Conservation (phyloP, 2,113 vertebrate species). For the Lophura nycthemera region DNA sequence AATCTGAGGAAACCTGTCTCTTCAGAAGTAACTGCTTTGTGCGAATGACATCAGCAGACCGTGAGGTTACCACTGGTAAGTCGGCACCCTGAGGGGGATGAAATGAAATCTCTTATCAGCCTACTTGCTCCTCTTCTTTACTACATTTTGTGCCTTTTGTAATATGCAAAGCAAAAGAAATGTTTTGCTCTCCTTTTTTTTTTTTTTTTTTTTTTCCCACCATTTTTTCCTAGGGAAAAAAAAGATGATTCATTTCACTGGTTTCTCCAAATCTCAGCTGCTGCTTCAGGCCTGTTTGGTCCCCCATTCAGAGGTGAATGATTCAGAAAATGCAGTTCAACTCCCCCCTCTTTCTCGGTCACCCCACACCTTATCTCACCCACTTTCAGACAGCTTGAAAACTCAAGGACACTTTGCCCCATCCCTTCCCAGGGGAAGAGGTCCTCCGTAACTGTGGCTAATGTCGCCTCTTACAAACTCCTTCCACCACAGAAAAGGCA, state of each 20-base stretch:
- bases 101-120: constrained; percentile 57
- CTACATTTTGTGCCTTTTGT: constrained; percentile 31
- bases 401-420: neutral
- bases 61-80: constrained; percentile 56
- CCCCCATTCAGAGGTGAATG: neutral
- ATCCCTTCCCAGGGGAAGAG: neutral
- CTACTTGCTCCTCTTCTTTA: constrained; percentile 45
- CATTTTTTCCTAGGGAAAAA: neutral
- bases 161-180: constrained; percentile 63
- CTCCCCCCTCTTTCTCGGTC: neutral
- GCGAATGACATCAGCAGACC: constrained; percentile 61
- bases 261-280: constrained; percentile 18
- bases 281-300: constrained; percentile 2
- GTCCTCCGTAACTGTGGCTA: neutral
- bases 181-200: constrained; percentile 44
- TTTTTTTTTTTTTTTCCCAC: neutral
- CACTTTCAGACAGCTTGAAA: neutral
- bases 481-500: neutral
- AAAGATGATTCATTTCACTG: neutral
- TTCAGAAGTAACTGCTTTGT: constrained; percentile 72
- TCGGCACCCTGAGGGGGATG: constrained; percentile 62
- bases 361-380: neutral
- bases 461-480: neutral
- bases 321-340: neutral
- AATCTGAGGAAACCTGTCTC: constrained; percentile 65